Conservation (phyloP, 2,797 vertebrate species). For the Brachyalestes nurse region DNA sequence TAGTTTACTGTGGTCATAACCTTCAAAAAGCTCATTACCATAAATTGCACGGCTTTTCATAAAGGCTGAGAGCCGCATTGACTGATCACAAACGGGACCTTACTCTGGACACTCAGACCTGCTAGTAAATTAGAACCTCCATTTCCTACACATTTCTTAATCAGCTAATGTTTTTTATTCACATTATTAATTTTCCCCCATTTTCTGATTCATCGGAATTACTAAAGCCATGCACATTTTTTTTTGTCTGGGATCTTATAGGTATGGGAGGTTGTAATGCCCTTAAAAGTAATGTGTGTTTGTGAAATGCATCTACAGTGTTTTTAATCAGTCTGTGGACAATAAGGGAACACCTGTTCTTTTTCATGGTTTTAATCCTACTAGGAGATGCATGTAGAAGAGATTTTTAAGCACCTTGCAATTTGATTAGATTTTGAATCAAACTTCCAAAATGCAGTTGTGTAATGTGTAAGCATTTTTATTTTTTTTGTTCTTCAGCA, state of each 20-base stretch:
- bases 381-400: neutral
- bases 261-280: constrained; percentile 23
- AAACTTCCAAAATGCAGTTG: too few relatives aligned
- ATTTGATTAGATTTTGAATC: neutral
- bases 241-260: constrained; percentile 71
- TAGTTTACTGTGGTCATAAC: constrained; percentile 81
- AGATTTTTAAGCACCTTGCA: neutral
- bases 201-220: constrained; percentile 79
- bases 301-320: constrained; percentile 78
- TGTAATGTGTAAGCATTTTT: too few relatives aligned
- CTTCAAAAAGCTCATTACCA: constrained; percentile 81
- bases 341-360: constrained; percentile 68
- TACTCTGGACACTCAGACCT: constrained; percentile 78
- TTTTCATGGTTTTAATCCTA: constrained; percentile 65
- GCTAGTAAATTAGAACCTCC: constrained; percentile 79
- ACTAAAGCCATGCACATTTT: constrained; percentile 40
- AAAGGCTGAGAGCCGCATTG: constrained; percentile 76
- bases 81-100: constrained; percentile 79
- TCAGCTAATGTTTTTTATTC: constrained; percentile 86
- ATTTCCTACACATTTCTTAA: constrained; percentile 78
- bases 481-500: too few relatives aligned
- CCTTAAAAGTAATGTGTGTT: constrained; percentile 66
- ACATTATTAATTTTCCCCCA: constrained; percentile 79
- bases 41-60: constrained; percentile 82
- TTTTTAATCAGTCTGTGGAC: constrained; percentile 76